Base-by-base conservation (phyloP, 2,888 invertebrate species). In the Melanostoma scalare region DNA sequence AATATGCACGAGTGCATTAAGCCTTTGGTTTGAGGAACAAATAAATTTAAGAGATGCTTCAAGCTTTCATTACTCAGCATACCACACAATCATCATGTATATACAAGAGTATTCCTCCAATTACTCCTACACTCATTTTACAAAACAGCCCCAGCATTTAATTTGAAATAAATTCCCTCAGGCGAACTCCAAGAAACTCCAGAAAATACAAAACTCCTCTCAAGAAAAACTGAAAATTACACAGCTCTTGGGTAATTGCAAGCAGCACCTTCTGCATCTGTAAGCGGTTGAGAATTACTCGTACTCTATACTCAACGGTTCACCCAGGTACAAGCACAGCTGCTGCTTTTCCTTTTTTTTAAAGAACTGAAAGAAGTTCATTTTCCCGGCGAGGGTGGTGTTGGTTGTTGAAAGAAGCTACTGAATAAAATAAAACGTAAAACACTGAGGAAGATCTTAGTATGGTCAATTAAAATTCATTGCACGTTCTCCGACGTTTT, bases 381-480 rank as follows among this genome's bases (percentile, higher is more conserved):
- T 71, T 84, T 71, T 55, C 44, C 20, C 20, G 44, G 53, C 6
- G 46, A 68, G 73, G 78, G 68, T 74, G 63, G 56, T 76, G 55
- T 50, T 6, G 6, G 31, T 31, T 31, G 52, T 44, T 3, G 40
- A 40, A 8, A 38, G 40, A 4, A 50, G 31, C 36, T 4, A 72
- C 44, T 6, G 50, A 42, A 38, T 35, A 44, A 10, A 20, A 8
- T 3, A 33, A 20, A 69, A 61, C 6, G 9, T 10, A 9, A 52
- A 40, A 42, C 42, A 44, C 55, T 20, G 20, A 20, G 20, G 20
- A 68, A 63, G 33, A 60, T 80, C 58, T 73, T 52, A 36, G 69
- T 65, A 79, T 61, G 44, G 74, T 84, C 79, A 84, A 84, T 84
- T 84, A 84, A 84, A 84, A 84, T 84, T 84, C 84, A 84, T 78